phyloP scores from a whole-genome alignment of 2,113 vertebrate species.

The Aptenodytes patagonicus region DNA sequence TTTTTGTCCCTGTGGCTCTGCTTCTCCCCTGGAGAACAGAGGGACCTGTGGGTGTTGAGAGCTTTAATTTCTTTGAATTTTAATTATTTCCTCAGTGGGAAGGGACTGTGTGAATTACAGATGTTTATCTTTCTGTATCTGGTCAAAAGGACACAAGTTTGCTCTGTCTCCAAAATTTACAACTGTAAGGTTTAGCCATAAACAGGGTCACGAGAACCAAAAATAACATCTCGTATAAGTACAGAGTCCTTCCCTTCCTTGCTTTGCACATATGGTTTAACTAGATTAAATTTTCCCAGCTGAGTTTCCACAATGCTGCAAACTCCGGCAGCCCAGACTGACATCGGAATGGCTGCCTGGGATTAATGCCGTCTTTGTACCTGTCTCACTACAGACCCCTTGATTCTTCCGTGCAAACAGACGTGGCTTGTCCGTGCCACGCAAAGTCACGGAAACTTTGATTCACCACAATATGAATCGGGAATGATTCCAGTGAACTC shows the following conservation, averaged over 20 bases:
- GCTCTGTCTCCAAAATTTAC: not conserved
- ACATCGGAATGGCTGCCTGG: not conserved
- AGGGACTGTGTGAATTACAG: not conserved
- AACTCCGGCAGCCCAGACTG: not conserved
- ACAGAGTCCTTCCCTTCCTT: not conserved
- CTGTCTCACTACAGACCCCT: not conserved
- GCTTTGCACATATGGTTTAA: not conserved
- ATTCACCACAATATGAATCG: fast-evolving
- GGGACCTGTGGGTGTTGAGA: not conserved
- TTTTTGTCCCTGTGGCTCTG: not conserved
- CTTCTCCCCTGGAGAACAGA: not conserved
- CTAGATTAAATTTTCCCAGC: not conserved
- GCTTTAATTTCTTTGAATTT: not conserved
- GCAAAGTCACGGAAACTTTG: not conserved
- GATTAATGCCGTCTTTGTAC: not conserved
- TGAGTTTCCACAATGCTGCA: not conserved
- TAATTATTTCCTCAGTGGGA: not conserved
- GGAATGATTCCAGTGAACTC: not conserved
- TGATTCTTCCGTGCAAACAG: not conserved
- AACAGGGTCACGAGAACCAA: not conserved
- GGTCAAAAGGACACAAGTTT: not conserved
- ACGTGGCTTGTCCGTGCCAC: fast-evolving
- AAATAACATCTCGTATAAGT: not conserved
- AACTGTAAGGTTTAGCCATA: not conserved
- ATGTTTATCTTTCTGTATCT: not conserved